Evolutionary conservation across 2,888 invertebrate genomes (phyloP).

Genomic region (Escarpia spicata): DNA sequence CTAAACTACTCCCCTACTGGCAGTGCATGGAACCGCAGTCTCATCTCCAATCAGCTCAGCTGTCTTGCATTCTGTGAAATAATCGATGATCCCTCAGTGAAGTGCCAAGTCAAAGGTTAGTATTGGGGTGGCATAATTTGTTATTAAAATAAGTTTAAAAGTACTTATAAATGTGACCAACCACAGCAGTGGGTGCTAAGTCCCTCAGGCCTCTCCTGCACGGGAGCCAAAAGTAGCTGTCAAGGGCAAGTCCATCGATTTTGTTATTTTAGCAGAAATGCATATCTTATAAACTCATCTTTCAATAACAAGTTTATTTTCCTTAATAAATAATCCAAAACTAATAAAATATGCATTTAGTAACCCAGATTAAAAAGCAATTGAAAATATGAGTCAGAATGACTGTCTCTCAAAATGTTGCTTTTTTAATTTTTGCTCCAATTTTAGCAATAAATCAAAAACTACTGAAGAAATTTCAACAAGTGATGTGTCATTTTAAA

Average conservation of each 20-base stretch:
- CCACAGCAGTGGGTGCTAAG: too few relatives aligned
- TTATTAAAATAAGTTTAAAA: too few relatives aligned
- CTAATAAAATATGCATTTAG: background rate
- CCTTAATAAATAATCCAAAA: background rate
- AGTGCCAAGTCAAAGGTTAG: conserved; percentile 60
- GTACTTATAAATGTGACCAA: too few relatives aligned
- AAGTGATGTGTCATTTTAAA: too few relatives aligned
- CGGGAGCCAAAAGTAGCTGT: too few relatives aligned
- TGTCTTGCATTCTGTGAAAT: conserved; percentile 85
- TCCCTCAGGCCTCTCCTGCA: too few relatives aligned
- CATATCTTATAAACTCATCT: background rate
- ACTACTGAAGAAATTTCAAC: too few relatives aligned
- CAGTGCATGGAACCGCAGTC: conserved; percentile 67
- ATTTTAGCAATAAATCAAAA: too few relatives aligned
- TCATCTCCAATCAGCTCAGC: conserved; percentile 67
- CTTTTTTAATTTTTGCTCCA: too few relatives aligned
- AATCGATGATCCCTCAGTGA: conserved; percentile 75
- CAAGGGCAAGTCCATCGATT: background rate
- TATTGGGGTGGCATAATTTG: background rate
- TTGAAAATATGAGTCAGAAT: background rate
- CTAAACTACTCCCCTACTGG: conserved; percentile 78
- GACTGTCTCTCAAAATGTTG: too few relatives aligned
- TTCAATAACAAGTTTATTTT: too few relatives aligned
- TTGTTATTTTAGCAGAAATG: background rate
- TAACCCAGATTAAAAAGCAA: too few relatives aligned